phyloP scores from a whole-genome alignment of 2,888 invertebrate species.

The Meiosimyza platycephala region DNA sequence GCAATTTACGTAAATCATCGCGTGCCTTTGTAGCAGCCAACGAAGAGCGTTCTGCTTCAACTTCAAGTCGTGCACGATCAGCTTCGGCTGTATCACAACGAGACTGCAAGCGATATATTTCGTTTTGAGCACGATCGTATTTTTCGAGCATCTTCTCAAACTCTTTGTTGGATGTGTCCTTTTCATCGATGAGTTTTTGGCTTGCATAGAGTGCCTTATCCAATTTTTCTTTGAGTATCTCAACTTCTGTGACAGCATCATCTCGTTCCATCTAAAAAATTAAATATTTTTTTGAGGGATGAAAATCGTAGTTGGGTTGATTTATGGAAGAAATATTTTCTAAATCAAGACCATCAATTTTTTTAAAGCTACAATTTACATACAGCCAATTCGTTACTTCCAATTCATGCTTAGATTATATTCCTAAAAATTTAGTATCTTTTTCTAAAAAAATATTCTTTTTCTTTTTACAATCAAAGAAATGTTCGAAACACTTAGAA shows the following conservation, averaged over 20 bases:
- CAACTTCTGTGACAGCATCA: conserved; percentile 85
- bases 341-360: conserved; percentile 8
- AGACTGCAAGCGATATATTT: conserved; percentile 88
- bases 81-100: conserved; percentile 89
- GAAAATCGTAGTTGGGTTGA: neutral
- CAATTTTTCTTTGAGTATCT: conserved; percentile 88
- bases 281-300: neutral
- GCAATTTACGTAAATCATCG: conserved; percentile 86
- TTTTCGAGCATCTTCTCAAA: conserved; percentile 93
- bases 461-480: too few species aligned
- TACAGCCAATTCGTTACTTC: conserved; percentile 57
- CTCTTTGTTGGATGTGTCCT: conserved; percentile 89
- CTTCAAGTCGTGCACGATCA: conserved; percentile 85
- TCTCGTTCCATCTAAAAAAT: conserved; percentile 82
- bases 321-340: neutral
- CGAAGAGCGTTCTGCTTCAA: conserved; percentile 88
- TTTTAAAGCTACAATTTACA: conserved; percentile 61
- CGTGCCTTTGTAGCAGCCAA: conserved; percentile 82
- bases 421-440: too few species aligned
- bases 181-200: conserved; percentile 87
- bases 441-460: too few species aligned
- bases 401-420: conserved; percentile 36
- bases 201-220: conserved; percentile 87
- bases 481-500: too few species aligned
- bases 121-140: conserved; percentile 91